Evolutionary conservation across 2,888 invertebrate genomes (phyloP).

Genomic region (Tenthredo amoena): DNA sequence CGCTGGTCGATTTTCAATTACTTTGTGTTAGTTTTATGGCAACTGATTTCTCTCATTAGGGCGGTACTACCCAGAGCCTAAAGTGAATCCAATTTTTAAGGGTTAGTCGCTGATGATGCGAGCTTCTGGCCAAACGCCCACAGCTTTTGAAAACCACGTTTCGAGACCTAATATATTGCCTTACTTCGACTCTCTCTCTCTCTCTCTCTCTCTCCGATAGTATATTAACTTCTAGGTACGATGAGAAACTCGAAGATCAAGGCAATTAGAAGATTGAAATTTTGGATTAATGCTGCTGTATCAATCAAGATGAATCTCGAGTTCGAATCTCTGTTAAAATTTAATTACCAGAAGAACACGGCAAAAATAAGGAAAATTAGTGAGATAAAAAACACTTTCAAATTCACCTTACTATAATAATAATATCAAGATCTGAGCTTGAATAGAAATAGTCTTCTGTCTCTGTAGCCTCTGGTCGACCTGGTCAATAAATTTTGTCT

Average conservation of each 20-base stretch:
- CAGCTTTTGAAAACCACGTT: constrained; percentile 38
- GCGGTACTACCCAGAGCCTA: background rate
- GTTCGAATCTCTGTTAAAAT: constrained; percentile 6
- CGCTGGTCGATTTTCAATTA: constrained; percentile 38
- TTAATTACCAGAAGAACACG: background rate
- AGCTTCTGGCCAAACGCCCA: constrained; percentile 50
- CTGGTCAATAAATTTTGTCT: constrained; percentile 49
- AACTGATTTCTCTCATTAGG: constrained; percentile 53
- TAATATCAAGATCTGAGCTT: background rate
- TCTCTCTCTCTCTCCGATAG: background rate
- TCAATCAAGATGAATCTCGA: constrained; percentile 19
- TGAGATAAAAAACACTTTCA: background rate
- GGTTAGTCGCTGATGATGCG: constrained; percentile 25
- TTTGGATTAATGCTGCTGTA: constrained; percentile 21
- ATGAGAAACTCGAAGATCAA: background rate
- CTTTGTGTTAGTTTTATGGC: constrained; percentile 46
- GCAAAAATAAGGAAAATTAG: background rate
- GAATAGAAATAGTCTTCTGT: background rate
- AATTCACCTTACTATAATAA: background rate
- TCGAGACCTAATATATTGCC: constrained; percentile 31
- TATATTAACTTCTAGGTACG: background rate
- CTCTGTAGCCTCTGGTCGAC: background rate
- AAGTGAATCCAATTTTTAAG: constrained; percentile 39
- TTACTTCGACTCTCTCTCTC: background rate
- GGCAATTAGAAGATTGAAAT: constrained; percentile 23